Conservation (phyloP, 2,113 vertebrate genomes). For the Hypanus sabinus region DNA sequence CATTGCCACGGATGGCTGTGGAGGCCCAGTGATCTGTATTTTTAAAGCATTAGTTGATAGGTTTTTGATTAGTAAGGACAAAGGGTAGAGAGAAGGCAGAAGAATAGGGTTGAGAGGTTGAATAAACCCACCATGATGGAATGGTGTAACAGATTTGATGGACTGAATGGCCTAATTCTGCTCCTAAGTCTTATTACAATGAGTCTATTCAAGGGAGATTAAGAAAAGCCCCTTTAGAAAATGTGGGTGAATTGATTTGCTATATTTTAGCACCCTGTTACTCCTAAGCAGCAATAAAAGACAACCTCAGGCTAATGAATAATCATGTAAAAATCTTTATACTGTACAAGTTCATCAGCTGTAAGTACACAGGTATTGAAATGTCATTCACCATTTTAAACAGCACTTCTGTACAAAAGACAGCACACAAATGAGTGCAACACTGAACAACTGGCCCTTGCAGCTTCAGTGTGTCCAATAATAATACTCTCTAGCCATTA, state of each 20-base stretch:
- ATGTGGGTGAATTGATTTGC: neutral
- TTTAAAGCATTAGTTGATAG: too few species aligned
- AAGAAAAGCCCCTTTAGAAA: too few species aligned
- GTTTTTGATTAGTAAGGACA: too few species aligned
- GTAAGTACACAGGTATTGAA: constrained; percentile 57
- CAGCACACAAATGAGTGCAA: constrained; percentile 51
- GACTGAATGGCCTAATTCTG: too few species aligned
- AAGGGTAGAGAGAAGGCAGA: too few species aligned
- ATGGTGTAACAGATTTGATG: too few species aligned
- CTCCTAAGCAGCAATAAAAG: neutral
- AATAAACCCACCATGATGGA: too few species aligned
- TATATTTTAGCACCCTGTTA: neutral
- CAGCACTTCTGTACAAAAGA: constrained; percentile 60
- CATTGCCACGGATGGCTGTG: too few species aligned
- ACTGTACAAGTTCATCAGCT: constrained; percentile 50
- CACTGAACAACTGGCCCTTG: constrained; percentile 44
- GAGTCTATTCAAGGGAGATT: too few species aligned
- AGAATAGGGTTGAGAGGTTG: too few species aligned
- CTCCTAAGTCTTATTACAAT: too few species aligned
- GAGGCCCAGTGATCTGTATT: too few species aligned
- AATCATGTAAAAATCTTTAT: constrained; percentile 50
- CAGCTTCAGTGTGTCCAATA: constrained; percentile 60
- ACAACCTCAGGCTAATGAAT: neutral
- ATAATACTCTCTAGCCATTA: constrained; percentile 49
- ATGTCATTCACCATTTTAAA: constrained; percentile 63